Base-by-base conservation (phyloP, 2,797 vertebrate genomes). In the Helarctos malayanus region DNA sequence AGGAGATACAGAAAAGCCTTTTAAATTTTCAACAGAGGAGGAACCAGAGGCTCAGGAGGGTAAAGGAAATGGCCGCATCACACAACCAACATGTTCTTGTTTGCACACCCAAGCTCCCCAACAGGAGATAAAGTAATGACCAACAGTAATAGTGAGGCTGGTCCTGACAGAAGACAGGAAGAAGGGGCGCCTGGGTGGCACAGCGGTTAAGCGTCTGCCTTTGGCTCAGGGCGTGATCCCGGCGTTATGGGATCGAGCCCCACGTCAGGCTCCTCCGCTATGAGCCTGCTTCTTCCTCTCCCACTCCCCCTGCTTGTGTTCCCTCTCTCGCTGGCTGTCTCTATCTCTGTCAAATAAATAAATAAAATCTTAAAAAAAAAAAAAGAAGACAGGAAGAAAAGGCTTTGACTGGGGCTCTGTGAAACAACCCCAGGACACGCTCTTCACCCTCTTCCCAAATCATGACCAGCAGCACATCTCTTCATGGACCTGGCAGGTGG, bases 91-190 rank as follows among this genome's bases (percentile, higher is more conserved):
- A 49, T 0, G 35, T 32, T 59, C 52, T 10, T 14, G 19, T 19
- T 38, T 59, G 13, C 3, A 45, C n/a, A 73, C 7, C 11, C 25
- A 10, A 19, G 19, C 3, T 35, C 16, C 45, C 16, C 82, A 52
- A 25, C 14, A 69, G n/a, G 54, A 93, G 32, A 38, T 49, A 29
- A 23, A 23, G 35, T 0, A 8, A 14, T 4, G 41, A 73, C 18
- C 18, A 5, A 32, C 18, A 19, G 4, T 0, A 0, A 5, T 0
- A 27, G 3, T 0, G 49, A 69, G 23, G 38, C 71, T 18, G 25
- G 75, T 32, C 14, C 89, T 2, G 0, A 61, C 13, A 5, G 3
- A 18, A 76, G 1, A 68, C 12, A 14, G 19, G n/a, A 41, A 56
- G 45, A 9, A 13, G n/a, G n/a, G n/a, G n/a, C n/a, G n/a, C n/a